Evolutionary conservation across 2,797 vertebrate species (phyloP), one percentile per base, ranked within the genome.

Genomic region (Thripadectes ignobilis): DNA sequence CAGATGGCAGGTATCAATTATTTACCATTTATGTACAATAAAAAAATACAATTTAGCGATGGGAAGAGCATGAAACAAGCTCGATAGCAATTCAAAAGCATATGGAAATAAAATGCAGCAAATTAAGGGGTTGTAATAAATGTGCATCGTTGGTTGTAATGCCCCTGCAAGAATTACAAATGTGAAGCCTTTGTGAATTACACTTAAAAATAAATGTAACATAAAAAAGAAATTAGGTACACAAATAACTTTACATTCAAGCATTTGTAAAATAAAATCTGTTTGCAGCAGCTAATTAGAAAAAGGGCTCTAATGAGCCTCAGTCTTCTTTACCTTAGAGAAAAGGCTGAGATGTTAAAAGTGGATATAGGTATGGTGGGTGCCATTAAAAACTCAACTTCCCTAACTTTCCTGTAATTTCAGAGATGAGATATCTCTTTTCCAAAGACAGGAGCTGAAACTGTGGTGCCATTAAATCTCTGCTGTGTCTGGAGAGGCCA

Each of bases 1-100:
- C 98, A 98, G 96, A 97, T 98, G 98, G 98, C 97, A 98, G 97
- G 97, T 98, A 98, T 98, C 97, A 98, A 98, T 98, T 98, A 98
- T 98, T 98, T 98, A 98, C 97, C 97, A 96, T 98, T 98, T 98
- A 98, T 95, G 94, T 90, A 98, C 96, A 95, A 97, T 98, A 96
- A 98, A 97, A 97, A 98, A 98, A 96, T 95, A 95, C 94, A 95
- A 89, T 98, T 97, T 97, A 97, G 97, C 55, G 84, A 96, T 94
- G 93, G 96, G 96, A 98, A 97, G 97, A 97, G 95, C 96, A 97
- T 85, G 95, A 97, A 98, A 97, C 97, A 96, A 97, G 97, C 97
- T 98, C 97, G 92, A 95, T 96, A 97, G 96, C 97, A 92, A 95
- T 98, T 97, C 94, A 94, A 98, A 98, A 98, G 96, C 98, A 98